A percentile compares a stretch with the other conserved stretches of the same genome.
Evolutionary conservation across 2,113 vertebrate species (phyloP).

Genomic region (Alethe castanea): DNA sequence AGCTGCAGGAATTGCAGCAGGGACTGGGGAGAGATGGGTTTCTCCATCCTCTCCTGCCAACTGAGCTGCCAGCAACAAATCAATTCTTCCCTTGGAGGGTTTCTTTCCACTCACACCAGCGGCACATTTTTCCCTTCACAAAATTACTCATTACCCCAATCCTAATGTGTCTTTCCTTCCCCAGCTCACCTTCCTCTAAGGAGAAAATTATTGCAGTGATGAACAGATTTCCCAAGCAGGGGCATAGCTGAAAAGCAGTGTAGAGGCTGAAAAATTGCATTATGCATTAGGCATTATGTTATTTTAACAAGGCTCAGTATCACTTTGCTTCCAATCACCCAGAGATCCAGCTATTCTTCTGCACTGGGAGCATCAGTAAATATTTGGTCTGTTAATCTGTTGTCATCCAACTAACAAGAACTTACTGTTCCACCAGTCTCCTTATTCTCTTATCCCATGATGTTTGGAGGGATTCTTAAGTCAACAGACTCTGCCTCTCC

Average conservation of each 20-base stretch:
- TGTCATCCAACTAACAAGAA: slow-evolving; percentile 34
- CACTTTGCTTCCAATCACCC: slow-evolving; percentile 21
- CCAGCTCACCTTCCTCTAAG: neutral
- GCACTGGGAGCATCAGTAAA: slow-evolving; percentile 33
- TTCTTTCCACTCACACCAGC: neutral
- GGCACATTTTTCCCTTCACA: neutral
- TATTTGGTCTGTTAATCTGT: slow-evolving; percentile 53
- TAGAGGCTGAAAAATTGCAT: neutral
- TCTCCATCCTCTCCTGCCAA: neutral
- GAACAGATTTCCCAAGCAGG: neutral
- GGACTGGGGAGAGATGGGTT: neutral
- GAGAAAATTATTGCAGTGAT: neutral
- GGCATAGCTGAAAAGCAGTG: neutral
- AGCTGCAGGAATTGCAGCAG: neutral
- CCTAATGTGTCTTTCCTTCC: neutral
- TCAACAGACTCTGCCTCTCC: neutral
- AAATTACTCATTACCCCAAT: neutral
- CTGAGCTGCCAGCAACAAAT: neutral
- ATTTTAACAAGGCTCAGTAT: neutral
- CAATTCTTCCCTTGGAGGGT: neutral
- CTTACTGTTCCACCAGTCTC: slow-evolving; percentile 14
- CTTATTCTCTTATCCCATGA: slow-evolving; percentile 52
- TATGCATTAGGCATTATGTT: slow-evolving; percentile 43
- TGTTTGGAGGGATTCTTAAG: slow-evolving; percentile 32
- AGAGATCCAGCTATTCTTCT: slow-evolving; percentile 23